Percentiles rank a stretch among this genome's conserved stretches.
Evolutionary conservation across 2,113 vertebrate species (phyloP).

Genomic region (Xerus inauris): DNA sequence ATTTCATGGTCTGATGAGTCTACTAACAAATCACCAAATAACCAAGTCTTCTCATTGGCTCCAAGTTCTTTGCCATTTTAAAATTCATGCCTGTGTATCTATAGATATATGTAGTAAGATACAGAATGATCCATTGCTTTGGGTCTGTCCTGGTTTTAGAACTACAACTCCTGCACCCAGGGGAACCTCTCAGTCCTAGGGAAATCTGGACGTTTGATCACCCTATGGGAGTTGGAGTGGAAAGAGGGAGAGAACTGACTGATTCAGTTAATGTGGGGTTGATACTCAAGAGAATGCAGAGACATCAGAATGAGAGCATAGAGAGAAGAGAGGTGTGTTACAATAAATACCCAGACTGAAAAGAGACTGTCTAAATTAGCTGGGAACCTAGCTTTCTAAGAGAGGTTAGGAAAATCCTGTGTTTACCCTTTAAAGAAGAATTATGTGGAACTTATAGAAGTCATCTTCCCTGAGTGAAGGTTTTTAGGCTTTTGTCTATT

Average conservation of each 20-base stretch:
- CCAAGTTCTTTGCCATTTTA: conserved; percentile 23
- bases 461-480: background rate
- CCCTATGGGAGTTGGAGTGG: background rate
- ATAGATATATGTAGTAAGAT: background rate
- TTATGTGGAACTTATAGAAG: background rate
- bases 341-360: background rate
- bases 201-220: background rate
- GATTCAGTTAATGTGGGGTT: background rate
- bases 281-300: background rate
- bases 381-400: conserved; percentile 10
- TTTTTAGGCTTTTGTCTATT: background rate
- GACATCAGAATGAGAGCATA: background rate
- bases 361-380: background rate
- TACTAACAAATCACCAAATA: background rate
- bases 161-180: background rate
- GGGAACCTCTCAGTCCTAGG: background rate
- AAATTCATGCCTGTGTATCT: background rate
- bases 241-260: background rate
- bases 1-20: background rate
- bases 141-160: background rate
- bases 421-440: conserved; percentile 27
- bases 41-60: background rate
- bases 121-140: background rate
- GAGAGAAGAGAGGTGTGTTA: background rate
- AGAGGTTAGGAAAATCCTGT: background rate